Conservation (phyloP, 2,113 vertebrate species). For the Entelurus aequoreus region DNA sequence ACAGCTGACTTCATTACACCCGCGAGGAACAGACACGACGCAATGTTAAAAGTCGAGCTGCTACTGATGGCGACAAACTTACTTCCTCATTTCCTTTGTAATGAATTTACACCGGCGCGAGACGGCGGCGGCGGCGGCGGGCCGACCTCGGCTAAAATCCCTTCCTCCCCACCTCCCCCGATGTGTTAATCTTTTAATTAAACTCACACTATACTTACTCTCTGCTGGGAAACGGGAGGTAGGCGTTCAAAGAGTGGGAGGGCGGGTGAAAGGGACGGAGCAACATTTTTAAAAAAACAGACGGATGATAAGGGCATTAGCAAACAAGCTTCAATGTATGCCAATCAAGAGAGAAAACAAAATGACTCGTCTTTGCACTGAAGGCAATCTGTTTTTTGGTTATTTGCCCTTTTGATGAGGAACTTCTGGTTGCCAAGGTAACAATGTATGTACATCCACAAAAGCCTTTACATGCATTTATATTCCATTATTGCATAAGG, state of each 20-base stretch:
- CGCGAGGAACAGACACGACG: conserved; percentile 6
- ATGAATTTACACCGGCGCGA: conserved; percentile 46
- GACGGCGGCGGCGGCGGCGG: neutral
- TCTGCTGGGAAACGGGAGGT: conserved; percentile 35
- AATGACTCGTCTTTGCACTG: neutral
- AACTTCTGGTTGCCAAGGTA: no score
- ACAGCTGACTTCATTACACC: no score
- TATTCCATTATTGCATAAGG: no score
- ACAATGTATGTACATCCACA: no score
- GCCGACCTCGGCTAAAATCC: conserved; percentile 52
- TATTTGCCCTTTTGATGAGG: no score
- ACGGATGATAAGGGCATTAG: conserved; percentile 8
- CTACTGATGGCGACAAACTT: conserved; percentile 34
- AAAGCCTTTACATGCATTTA: no score
- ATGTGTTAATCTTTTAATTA: conserved; percentile 65
- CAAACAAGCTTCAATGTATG: neutral
- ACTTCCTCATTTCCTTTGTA: conserved; percentile 55
- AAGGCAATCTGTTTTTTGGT: no score
- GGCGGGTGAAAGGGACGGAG: neutral
- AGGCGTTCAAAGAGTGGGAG: neutral
- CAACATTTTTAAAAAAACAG: neutral
- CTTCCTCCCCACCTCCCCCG: conserved; percentile 38
- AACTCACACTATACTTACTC: conserved; percentile 28
- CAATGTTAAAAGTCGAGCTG: conserved; percentile 28
- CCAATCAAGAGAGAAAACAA: conserved; percentile 9